Evolutionary conservation across 1,140 invertebrate species (phyloP).

Genomic region (Pseudomyrmex concolor): DNA sequence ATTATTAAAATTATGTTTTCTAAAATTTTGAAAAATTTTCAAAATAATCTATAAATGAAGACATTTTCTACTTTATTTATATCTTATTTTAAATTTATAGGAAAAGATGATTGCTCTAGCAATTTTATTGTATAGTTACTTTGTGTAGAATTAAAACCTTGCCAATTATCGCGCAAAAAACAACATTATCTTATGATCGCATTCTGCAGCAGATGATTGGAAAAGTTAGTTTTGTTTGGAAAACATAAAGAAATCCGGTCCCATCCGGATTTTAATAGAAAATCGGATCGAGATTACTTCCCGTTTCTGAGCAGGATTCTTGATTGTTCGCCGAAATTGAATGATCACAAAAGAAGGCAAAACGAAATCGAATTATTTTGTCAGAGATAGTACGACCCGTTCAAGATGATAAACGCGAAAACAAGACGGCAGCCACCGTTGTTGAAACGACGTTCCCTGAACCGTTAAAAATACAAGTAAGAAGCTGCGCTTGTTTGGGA

Average conservation of each 20-base stretch:
- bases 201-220: constrained; percentile 59
- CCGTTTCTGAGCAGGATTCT: constrained; percentile 55
- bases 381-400: constrained; percentile 11
- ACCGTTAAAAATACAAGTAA: constrained; percentile 28
- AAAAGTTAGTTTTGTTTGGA: constrained; percentile 61
- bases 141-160: not conserved
- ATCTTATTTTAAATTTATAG: not conserved
- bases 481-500: not conserved
- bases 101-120: not conserved
- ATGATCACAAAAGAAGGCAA: constrained; percentile 62
- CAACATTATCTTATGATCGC: constrained; percentile 29
- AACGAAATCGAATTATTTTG: constrained; percentile 58
- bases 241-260: constrained; percentile 45
- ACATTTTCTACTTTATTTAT: no score
- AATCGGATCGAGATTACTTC: constrained; percentile 62
- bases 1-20: no score
- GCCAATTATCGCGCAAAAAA: not conserved
- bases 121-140: not conserved
- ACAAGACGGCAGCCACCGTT: constrained; percentile 21
- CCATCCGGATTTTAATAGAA: constrained; percentile 71
- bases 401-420: constrained; percentile 47
- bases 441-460: not conserved
- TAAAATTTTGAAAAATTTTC: no score
- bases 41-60: no score
- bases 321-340: constrained; percentile 69